These are phyloP conservation scores for Leucophenga montana DNA, from an alignment of 2,888 invertebrate species.

Conservation along the genomic window DNA sequence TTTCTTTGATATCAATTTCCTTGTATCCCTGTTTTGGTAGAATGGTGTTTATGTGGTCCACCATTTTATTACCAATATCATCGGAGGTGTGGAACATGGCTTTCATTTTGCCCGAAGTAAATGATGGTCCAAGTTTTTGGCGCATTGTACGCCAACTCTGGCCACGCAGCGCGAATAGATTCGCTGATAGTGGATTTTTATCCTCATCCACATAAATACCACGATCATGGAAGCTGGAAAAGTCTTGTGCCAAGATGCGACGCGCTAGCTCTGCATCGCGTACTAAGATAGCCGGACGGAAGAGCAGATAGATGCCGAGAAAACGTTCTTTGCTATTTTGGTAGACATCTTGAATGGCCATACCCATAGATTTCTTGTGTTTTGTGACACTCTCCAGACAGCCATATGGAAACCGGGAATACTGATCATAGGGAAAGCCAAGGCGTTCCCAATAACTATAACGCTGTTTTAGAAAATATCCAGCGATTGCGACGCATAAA, in stretches of 20 bases:
- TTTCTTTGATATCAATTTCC: constrained; percentile 73
- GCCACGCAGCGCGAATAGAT: constrained; percentile 67
- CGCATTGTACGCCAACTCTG: constrained; percentile 79
- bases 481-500: background rate
- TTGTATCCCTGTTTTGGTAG: constrained; percentile 61
- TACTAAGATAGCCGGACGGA: constrained; percentile 77
- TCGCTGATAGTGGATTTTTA: constrained; percentile 77
- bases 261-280: constrained; percentile 78
- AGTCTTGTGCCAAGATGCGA: constrained; percentile 78
- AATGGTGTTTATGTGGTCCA: constrained; percentile 70
- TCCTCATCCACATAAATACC: constrained; percentile 77
- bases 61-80: constrained; percentile 75
- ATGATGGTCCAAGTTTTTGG: constrained; percentile 78
- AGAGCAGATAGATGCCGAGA: constrained; percentile 78
- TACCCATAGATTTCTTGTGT: constrained; percentile 77
- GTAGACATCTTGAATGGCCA: constrained; percentile 78
- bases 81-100: constrained; percentile 78
- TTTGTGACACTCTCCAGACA: constrained; percentile 76
- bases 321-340: constrained; percentile 67
- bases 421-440: constrained; percentile 75
- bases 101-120: constrained; percentile 80
- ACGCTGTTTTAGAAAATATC: background rate
- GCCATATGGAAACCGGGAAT: constrained; percentile 78
- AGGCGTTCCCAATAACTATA: constrained; percentile 75
- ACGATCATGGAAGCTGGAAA: constrained; percentile 78